Base-by-base conservation (phyloP, 2,113 vertebrate genomes). In the Serinus canaria region DNA sequence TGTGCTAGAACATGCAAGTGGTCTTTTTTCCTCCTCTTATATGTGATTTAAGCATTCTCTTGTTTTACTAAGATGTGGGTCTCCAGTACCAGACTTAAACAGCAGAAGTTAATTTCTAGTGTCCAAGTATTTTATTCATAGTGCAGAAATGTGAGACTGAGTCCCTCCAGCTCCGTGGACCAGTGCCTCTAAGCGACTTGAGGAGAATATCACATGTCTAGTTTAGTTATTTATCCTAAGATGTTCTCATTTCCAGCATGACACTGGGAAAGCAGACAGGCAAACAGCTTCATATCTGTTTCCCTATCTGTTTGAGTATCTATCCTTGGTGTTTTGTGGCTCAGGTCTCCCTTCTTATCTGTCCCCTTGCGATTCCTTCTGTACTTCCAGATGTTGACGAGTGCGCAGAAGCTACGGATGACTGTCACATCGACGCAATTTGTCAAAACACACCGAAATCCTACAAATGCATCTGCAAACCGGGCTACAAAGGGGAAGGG, bases 381-480 rank as follows among this genome's bases (percentile, higher is more conserved):
- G 53, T 94, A 58, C 13, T 91, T 91, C 52, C 97, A 99, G 99
- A 99, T 89, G 97, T 98, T 59, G 99, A 99, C 1, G 99, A 99
- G 96, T 99, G 99, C 4, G 98, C 99, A 0, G 98, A 99, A 94
- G 98, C 96, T 64, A 99, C 99, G 0, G 99, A 99, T 9, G 99
- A 99, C 97, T 99, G 99, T 95, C 99, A 99, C 97, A 99, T 99
- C 8, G 99, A 99, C 25, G 99, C 99, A 20, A 98, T 99, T 91
- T 99, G 99, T 96, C 99, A 99, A 97, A 99, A 99, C 97, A 99
- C 99, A 0, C 98, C 98, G 4, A 99, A 98, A 95, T 99, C 99
- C 91, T 99, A 98, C 98, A 99, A 99, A 96, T 99, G 99, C 96
- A 99, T 99, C 96, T 99, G 99, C 97, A 99, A 99, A 87, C 98